Base-by-base conservation (phyloP, 2,888 invertebrate genomes). In the Zootermopsis nevadensis region DNA sequence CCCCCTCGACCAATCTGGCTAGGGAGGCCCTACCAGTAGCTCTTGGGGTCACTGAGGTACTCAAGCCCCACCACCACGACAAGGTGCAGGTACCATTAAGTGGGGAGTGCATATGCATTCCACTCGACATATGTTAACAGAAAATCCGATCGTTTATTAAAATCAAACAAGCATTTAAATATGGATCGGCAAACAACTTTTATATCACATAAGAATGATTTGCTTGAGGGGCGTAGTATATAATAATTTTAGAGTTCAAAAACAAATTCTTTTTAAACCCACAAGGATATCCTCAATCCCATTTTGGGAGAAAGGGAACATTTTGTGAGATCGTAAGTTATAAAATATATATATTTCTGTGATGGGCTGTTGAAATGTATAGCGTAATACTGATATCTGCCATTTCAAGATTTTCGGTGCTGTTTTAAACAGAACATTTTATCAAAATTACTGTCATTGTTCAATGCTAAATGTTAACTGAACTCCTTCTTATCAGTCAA, bases 361-460 rank as follows among this genome's bases (percentile, higher is more conserved):
- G 76, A 31, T 76, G 76, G 38, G 42, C 76, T 48, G 30, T 48
- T 74, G 27, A 42, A 74, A 42, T 35, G 74, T 19, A 55, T 4
- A 55, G 55, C 22, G n/a, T 55, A 55, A 55, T 24, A 55, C 74
- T 42, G 24, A n/a, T 74, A 38, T 74, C 38, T 33, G 74, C 74
- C 35, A 74, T 42, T 76, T 76, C 76, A 76, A 76, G 48, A 15
- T 76, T 42, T 42, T 27, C 42, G 76, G 76, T 76, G 76, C 76
- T 42, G 27, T 76, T 76, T 42, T 42, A 76, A 76, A 76, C 33
- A 27, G 27, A 38, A 42, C 31, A 12, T 76, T 76, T 76, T 76
- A 76, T 76, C 76, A 42, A 76, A 60, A 72, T 76, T 76, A 76
- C 27, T 76, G 76, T 76, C n/a, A 42, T 42, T 60, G 27, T 60